Base-by-base conservation (phyloP, 2,113 vertebrate genomes). In the Spilogale gracilis region DNA sequence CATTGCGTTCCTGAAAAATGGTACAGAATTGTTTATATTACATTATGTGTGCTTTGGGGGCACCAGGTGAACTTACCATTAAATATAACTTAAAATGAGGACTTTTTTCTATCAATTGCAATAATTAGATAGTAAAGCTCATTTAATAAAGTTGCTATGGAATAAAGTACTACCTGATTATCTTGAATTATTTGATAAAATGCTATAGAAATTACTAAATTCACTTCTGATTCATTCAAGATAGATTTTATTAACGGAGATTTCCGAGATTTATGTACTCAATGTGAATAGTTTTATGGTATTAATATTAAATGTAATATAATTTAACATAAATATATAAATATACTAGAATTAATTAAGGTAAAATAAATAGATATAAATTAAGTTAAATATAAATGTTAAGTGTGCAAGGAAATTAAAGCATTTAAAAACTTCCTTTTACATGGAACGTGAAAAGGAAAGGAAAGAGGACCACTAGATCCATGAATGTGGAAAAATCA, bases 171-270 rank as follows among this genome's bases (percentile, higher is more conserved):
- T 69, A 87, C 52, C 14, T 8, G 17, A 50, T 80, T 74, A 67
- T 17, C 2, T 91, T 74, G 27, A 79, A 73, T 94, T 73, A 73
- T 78, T 82, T 60, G 61, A 86, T 71, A 32, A 83, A 97, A 86
- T 17, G 0, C 16, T 48, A 30, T 23, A 50, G 27, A 79, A 61
- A 80, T 32, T 25, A 5, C 23, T 74, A 76, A 76, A 20, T 79
- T 45, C 3, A 74, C 4, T 54, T 74, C 20, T 76, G 52, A 84
- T 73, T 69, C 32, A 20, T 80, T 73, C 50, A 27, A 96, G n/a
- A 52, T 18, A 45, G 48, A 71, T 91, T 96, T 73, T 73, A 71
- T 16, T 60, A 56, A 79, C 6, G 71, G 56, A 43, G 69, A 76
- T 58, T 38, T 65, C 25, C 67, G 45, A n/a, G 25, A 27, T 1